A percentile compares a stretch with the other conserved stretches of the same genome.
These are phyloP conservation scores for Drosophila lacertosa DNA, from an alignment of 1,140 invertebrate species.

Conservation along the genomic window DNA sequence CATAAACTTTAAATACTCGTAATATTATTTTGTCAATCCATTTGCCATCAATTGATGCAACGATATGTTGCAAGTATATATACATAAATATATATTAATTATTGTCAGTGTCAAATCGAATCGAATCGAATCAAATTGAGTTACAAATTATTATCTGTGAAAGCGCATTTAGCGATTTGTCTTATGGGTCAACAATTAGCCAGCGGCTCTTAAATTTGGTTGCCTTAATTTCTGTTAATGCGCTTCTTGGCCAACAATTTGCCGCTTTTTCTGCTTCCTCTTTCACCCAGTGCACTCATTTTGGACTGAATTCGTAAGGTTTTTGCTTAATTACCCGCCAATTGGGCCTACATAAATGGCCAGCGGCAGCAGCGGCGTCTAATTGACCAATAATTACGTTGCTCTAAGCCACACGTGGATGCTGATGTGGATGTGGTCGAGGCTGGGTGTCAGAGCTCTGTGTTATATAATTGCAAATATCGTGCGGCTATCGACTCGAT, in stretches of 20 bases:
- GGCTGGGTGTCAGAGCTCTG: slow-evolving; percentile 5
- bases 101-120: too few relatives aligned
- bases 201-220: too few relatives aligned
- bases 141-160: too few relatives aligned
- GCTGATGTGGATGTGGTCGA: not conserved
- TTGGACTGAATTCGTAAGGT: slow-evolving; percentile 29
- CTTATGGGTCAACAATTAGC: too few relatives aligned
- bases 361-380: slow-evolving; percentile 18
- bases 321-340: slow-evolving; percentile 26
- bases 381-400: slow-evolving; percentile 45
- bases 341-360: slow-evolving; percentile 42
- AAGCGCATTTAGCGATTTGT: too few relatives aligned
- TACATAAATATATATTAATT: too few relatives aligned
- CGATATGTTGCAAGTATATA: too few relatives aligned
- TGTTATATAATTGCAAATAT: slow-evolving; percentile 32
- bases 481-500: not conserved
- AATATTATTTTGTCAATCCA: too few relatives aligned
- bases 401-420: slow-evolving; percentile 17
- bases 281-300: slow-evolving; percentile 1
- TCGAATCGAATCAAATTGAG: too few relatives aligned
- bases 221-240: not conserved
- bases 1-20: too few relatives aligned
- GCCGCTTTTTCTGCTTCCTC: too few relatives aligned
- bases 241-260: not conserved
- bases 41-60: too few relatives aligned